Conservation (phyloP, 2,113 vertebrate genomes). For the Eidolon helvum region DNA sequence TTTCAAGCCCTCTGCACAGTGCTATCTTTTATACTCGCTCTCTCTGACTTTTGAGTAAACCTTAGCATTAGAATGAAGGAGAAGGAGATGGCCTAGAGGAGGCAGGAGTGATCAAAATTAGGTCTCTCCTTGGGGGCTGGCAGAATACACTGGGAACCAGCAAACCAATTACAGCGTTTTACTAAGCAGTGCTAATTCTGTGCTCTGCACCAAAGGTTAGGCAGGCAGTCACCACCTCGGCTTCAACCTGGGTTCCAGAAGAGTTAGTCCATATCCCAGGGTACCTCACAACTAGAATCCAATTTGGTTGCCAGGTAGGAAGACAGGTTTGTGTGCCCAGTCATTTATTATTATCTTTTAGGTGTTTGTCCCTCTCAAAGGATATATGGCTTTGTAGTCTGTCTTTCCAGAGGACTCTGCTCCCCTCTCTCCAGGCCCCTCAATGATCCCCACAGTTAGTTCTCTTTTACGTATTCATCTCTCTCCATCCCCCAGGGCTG, state of each 20-base stretch:
- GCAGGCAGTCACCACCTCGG: neutral
- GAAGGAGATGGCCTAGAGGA: neutral
- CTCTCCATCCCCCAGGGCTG: neutral
- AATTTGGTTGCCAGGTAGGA: neutral
- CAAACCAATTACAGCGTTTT: neutral
- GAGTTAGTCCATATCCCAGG: neutral
- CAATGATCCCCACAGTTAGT: neutral
- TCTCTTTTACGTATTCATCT: neutral
- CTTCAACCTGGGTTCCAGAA: neutral
- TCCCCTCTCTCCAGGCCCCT: neutral
- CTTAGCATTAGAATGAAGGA: neutral
- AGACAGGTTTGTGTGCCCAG: neutral
- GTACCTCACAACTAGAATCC: neutral
- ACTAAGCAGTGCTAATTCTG: neutral
- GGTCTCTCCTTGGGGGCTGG: neutral
- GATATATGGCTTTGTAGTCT: neutral
- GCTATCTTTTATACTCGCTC: neutral
- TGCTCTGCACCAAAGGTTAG: accelerated
- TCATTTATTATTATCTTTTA: neutral
- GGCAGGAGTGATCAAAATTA: neutral
- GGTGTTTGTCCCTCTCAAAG: neutral
- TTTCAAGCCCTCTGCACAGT: neutral
- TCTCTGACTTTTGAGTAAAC: neutral
- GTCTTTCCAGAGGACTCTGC: neutral
- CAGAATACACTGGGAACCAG: neutral